These are phyloP conservation scores for Cotesia chilonis DNA, from an alignment of 1,140 invertebrate genomes.

Conservation along the genomic window DNA sequence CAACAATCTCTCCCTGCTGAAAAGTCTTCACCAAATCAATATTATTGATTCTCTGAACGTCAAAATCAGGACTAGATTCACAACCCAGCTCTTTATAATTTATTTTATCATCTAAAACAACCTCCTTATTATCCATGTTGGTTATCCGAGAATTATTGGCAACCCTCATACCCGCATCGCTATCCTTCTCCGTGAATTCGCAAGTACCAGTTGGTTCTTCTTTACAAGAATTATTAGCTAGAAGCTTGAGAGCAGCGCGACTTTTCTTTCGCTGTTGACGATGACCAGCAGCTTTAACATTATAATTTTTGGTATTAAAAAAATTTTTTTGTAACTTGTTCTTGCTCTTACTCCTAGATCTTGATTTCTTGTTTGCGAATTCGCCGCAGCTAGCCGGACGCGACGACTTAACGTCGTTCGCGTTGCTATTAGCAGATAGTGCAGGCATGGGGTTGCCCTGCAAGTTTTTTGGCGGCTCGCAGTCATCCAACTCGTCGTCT, in stretches of 20 bases:
- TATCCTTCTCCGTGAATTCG: slow-evolving; percentile 62
- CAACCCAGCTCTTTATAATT: slow-evolving; percentile 14
- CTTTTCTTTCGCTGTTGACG: slow-evolving; percentile 14
- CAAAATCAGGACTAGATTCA: slow-evolving; percentile 38
- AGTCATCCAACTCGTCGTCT: slow-evolving; percentile 44
- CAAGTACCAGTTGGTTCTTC: slow-evolving; percentile 45
- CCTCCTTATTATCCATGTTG: not conserved
- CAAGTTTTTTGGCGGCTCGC: slow-evolving; percentile 67
- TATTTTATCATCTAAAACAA: slow-evolving; percentile 18
- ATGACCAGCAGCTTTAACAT: not conserved
- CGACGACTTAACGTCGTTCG: slow-evolving; percentile 47
- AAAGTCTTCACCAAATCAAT: slow-evolving; percentile 50
- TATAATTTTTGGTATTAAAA: slow-evolving; percentile 33
- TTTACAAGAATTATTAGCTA: not conserved
- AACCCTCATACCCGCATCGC: slow-evolving; percentile 65
- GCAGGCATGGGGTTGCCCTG: slow-evolving; percentile 69
- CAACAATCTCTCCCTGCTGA: slow-evolving; percentile 60
- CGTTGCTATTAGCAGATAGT: slow-evolving; percentile 65
- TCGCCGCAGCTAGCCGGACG: slow-evolving; percentile 52
- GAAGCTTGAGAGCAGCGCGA: not conserved
- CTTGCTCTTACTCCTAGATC: slow-evolving; percentile 28
- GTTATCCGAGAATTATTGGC: slow-evolving; percentile 60
- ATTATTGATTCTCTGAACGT: slow-evolving; percentile 33
- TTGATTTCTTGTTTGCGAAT: slow-evolving; percentile 51
- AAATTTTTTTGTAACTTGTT: slow-evolving; percentile 13